phyloP scores from a whole-genome alignment of 2,113 vertebrate genomes.

The Monarcha castaneiventris region DNA sequence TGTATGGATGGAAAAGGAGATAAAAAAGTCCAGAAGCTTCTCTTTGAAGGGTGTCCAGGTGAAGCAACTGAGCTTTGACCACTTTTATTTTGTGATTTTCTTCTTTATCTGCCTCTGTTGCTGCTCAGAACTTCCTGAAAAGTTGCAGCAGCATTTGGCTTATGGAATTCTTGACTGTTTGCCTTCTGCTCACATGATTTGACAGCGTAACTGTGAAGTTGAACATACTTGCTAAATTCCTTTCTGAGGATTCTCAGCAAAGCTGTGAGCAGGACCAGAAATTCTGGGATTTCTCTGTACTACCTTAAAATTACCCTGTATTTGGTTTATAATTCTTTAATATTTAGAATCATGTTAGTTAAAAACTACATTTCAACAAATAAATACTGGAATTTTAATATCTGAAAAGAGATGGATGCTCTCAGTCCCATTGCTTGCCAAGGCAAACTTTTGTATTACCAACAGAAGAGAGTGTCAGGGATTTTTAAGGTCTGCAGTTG shows the following conservation, averaged over 20 bases:
- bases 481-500: constrained; percentile 6
- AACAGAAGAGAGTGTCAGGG: not conserved
- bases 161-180: constrained; percentile 10
- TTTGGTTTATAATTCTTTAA: not conserved
- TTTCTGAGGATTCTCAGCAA: not conserved
- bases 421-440: not conserved
- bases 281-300: not conserved
- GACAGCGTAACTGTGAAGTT: not conserved
- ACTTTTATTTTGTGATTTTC: not conserved
- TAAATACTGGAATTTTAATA: not conserved
- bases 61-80: not conserved
- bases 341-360: not conserved
- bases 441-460: not conserved
- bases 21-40: not conserved
- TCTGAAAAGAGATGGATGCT: not conserved
- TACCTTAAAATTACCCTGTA: not conserved
- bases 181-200: not conserved
- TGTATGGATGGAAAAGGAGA: not conserved
- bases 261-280: not conserved
- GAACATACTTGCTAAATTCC: not conserved
- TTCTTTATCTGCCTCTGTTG: not conserved
- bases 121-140: not conserved
- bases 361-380: not conserved
- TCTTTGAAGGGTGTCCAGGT: not conserved
- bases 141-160: not conserved